These are phyloP conservation scores for Sinelater perroti DNA, from an alignment of 2,888 invertebrate genomes.

Conservation along the genomic window DNA sequence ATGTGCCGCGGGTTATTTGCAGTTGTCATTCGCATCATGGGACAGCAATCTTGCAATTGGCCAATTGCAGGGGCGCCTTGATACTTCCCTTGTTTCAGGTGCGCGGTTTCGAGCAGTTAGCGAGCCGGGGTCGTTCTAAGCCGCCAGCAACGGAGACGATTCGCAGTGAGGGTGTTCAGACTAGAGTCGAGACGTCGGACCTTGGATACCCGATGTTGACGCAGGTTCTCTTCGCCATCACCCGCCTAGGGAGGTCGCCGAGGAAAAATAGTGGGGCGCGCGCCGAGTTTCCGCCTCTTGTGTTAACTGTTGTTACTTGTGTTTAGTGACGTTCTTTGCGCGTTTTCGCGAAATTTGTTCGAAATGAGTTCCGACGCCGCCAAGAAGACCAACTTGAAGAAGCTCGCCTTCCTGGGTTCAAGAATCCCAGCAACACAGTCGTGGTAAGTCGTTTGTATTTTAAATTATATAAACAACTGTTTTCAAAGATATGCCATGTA, in stretches of 20 bases:
- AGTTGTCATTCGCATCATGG: constrained; percentile 7
- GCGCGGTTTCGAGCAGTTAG: constrained; percentile 5
- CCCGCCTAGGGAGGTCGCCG: constrained; percentile 59
- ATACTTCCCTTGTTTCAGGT: constrained; percentile 3
- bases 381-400: constrained; percentile 69
- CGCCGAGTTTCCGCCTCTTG: not conserved
- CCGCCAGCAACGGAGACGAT: constrained; percentile 30
- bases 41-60: constrained; percentile 46
- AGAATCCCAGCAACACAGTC: constrained; percentile 44
- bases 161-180: constrained; percentile 19
- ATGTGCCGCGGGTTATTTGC: constrained; percentile 12
- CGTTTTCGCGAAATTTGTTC: not conserved
- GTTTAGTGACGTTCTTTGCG: constrained; percentile 10
- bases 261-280: constrained; percentile 58
- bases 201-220: constrained; percentile 60
- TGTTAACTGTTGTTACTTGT: constrained; percentile 4
- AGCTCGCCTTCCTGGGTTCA: constrained; percentile 79
- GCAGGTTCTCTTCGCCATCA: constrained; percentile 58
- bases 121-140: constrained; percentile 23
- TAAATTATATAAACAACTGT: no score
- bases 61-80: not conserved
- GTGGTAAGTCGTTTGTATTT: constrained; percentile 36
- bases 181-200: constrained; percentile 52
- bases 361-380: constrained; percentile 51
- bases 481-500: no score